Conservation (phyloP, 2,113 vertebrate genomes). For the Podarcis muralis region DNA sequence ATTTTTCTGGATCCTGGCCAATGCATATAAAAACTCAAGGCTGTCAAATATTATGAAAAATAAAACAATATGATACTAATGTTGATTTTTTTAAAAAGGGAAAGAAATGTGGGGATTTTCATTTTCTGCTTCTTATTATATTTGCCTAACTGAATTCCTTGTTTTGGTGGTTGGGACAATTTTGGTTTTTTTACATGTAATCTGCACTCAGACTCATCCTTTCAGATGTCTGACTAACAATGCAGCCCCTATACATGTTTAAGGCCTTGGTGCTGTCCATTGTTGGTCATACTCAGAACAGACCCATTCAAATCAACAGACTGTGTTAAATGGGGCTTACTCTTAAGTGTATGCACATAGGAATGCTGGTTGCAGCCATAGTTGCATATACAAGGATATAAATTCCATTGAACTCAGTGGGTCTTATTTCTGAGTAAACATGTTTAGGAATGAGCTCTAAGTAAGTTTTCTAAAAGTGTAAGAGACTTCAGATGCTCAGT, state of each 20-base stretch:
- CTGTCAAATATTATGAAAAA: background rate
- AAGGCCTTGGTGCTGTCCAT: too few species aligned
- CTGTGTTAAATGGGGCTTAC: background rate
- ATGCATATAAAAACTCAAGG: background rate
- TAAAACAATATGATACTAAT: slow-evolving; percentile 22
- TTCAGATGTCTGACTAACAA: slow-evolving; percentile 22
- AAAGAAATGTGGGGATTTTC: slow-evolving; percentile 19
- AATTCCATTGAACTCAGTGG: background rate
- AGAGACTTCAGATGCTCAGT: slow-evolving; percentile 71
- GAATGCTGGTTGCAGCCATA: background rate
- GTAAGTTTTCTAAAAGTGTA: slow-evolving; percentile 62
- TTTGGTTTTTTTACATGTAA: slow-evolving; percentile 38
- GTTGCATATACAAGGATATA: background rate
- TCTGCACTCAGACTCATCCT: slow-evolving; percentile 29
- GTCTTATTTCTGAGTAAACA: background rate
- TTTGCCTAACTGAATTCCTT: slow-evolving; percentile 69
- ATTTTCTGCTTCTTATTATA: slow-evolving; percentile 58
- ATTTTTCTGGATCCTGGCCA: background rate
- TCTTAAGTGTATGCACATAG: background rate
- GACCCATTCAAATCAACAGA: background rate
- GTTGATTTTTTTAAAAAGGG: slow-evolving; percentile 20
- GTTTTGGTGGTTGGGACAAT: slow-evolving; percentile 58
- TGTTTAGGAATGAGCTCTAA: slow-evolving; percentile 46
- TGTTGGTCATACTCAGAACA: background rate
- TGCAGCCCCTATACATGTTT: background rate